Base-by-base conservation (phyloP, 2,888 invertebrate genomes). In the Chymomyza fuscimana region DNA sequence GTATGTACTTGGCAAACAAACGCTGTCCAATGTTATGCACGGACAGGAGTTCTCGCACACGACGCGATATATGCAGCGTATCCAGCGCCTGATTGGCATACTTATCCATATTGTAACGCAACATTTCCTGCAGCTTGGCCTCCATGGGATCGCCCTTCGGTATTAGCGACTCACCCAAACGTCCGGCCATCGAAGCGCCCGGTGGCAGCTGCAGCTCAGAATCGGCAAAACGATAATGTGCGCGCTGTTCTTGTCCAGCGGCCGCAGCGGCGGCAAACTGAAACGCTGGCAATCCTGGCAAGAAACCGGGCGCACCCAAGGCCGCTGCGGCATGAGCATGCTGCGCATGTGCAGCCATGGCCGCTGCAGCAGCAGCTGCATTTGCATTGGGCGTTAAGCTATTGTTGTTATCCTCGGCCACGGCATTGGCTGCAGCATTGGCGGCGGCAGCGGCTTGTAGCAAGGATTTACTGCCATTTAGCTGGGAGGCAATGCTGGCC, bases 21-120 rank as follows among this genome's bases (percentile, higher is more conserved):
- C 99, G 94, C 93, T 99, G 99, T 4, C 99, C 99, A 87, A 99
- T 99, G 92, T 99, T 99, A 93, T 99, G 98, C 81, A 98, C 97
- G 75, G 98, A 98, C 50, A 99, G 93, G 68, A 99, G 93, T 89
- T 99, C 99, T 15, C 99, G 94, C 10, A 99, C 98, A 76, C 97
- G 94, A 80, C 98, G 94, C 70, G 98, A 96, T 88, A 99, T 97
- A 92, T 97, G 96, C 70, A 98, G 93, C n/a, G 99, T 99, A 92
- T 99, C 99, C 78, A 99, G 93, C 87, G 97, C 96, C 88, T 97
- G 97, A 81, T 96, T 96, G 69, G 97, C 97, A 92, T 97, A 97
- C 92, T 97, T 97, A 93, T 98, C 98, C 95, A 98, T 98, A 92
- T 98, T 98, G 93, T 97, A 97, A 85, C 97, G 94, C 74, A 98